Evolutionary conservation across 2,888 invertebrate species (phyloP).

Genomic region (Rhabditoides inermis): DNA sequence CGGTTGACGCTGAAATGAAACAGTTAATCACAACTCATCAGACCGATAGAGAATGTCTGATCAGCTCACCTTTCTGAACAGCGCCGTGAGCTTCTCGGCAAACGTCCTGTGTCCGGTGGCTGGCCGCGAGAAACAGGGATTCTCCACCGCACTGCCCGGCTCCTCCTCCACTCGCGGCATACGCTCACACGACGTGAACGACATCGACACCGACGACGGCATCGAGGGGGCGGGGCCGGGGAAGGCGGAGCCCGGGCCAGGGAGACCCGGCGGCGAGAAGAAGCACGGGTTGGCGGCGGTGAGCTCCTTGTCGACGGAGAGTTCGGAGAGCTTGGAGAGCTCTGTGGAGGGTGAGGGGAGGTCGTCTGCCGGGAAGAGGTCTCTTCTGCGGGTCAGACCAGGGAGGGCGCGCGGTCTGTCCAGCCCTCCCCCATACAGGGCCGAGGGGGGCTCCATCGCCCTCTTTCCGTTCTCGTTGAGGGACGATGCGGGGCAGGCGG

Average conservation of each 20-base stretch:
- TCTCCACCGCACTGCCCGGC: background rate
- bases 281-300: conserved; percentile 27
- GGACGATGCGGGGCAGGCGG: conserved; percentile 10
- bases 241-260: conserved; percentile 5
- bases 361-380: conserved; percentile 18
- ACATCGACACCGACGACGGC: conserved; percentile 4
- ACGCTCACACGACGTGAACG: no score
- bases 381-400: background rate
- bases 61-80: no score
- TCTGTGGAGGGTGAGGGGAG: conserved; percentile 51
- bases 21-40: no score
- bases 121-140: no score
- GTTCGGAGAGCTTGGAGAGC: conserved; percentile 32
- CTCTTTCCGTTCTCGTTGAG: conserved; percentile 43
- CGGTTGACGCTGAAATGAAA: no score
- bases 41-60: no score
- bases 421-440: conserved; percentile 3
- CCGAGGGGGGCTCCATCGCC: conserved; percentile 20
- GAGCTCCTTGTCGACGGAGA: conserved; percentile 15
- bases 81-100: no score
- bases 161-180: no score
- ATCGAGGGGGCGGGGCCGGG: conserved; percentile 6
- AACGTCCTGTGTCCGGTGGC: no score
- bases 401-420: background rate
- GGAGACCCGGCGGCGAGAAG: conserved; percentile 11